Conservation (phyloP, 2,113 vertebrate genomes). For the Picathartes gymnocephalus region DNA sequence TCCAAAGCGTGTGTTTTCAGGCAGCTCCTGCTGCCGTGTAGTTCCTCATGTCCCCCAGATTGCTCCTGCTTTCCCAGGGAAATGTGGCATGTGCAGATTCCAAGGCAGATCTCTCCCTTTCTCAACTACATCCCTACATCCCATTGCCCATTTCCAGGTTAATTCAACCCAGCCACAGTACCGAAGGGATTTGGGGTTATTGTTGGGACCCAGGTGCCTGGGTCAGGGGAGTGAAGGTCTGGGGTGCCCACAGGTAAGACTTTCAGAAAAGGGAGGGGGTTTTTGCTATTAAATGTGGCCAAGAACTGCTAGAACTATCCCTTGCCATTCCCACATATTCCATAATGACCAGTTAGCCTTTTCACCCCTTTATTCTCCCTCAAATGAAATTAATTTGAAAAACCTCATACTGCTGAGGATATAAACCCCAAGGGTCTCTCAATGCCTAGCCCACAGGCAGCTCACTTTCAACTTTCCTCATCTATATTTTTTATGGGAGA, state of each 20-base stretch:
- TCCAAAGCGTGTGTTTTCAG: not conserved
- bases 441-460: not conserved
- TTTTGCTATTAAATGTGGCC: not conserved
- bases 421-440: not conserved
- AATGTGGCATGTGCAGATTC: accelerated
- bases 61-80: not conserved
- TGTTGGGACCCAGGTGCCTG: not conserved
- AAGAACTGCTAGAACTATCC: not conserved
- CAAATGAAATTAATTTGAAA: not conserved
- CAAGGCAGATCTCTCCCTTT: too few species aligned
- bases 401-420: accelerated
- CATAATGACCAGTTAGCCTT: not conserved
- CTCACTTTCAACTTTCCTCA: not conserved
- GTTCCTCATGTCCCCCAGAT: accelerated
- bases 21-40: accelerated
- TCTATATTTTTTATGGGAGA: not conserved
- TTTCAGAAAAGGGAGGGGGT: accelerated
- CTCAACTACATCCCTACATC: not conserved
- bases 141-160: not conserved
- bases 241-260: not conserved
- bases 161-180: not conserved
- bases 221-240: not conserved
- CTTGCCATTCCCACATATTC: not conserved
- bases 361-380: not conserved
- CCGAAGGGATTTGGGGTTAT: not conserved